Evolutionary conservation across 2,888 invertebrate genomes (phyloP).

Genomic region (Nysson spinosus): DNA sequence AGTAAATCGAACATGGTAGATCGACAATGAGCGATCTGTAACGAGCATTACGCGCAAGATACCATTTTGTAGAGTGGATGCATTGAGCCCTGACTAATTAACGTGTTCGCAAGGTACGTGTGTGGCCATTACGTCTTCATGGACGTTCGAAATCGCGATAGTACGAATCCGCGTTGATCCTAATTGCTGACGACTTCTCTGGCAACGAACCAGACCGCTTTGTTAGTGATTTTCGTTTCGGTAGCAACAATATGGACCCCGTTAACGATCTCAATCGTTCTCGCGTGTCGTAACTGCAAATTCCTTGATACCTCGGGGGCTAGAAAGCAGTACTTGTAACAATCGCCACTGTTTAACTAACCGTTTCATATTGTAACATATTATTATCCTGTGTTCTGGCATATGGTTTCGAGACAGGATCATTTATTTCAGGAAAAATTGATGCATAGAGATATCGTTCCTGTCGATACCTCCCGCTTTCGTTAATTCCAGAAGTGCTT

Average conservation of each 20-base stretch:
- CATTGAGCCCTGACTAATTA: conserved; percentile 42
- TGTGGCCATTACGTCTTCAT: conserved; percentile 23
- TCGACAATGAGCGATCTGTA: conserved; percentile 34
- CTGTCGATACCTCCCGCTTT: neutral
- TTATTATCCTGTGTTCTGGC: neutral
- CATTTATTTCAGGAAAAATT: conserved; percentile 25
- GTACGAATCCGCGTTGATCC: conserved; percentile 16
- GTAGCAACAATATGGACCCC: conserved; percentile 15
- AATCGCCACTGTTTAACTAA: conserved; percentile 11
- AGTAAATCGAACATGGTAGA: conserved; percentile 11
- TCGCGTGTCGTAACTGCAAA: conserved; percentile 2
- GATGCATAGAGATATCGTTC: conserved; percentile 16
- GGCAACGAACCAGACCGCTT: neutral
- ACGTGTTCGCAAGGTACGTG: conserved; percentile 18
- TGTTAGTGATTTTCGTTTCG: conserved; percentile 5
- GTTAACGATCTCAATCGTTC: conserved; percentile 18
- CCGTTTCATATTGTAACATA: neutral
- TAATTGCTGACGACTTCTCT: conserved; percentile 20
- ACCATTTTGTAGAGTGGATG: conserved; percentile 16
- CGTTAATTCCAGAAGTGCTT: neutral
- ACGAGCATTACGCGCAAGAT: conserved; percentile 16
- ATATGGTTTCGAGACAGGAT: neutral
- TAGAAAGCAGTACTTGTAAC: conserved; percentile 18
- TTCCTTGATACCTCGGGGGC: conserved; percentile 6
- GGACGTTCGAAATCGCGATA: conserved; percentile 16